phyloP scores from a whole-genome alignment of 1,140 invertebrate species.

The fruit fly (Drosophila melanogaster) region Release_6_plus_ISO1_MT NC_004354.4:13273001-13273500 shows the following conservation, averaged over 20 bases:
- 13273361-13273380: conserved; percentile 28
- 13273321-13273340: neutral
- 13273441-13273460: neutral
- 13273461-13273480: conserved; percentile 21
- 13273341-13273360: neutral
- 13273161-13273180: too few species aligned
- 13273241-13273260: too few species aligned
- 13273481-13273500: conserved; percentile 51
- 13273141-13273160: too few species aligned
- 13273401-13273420: neutral
- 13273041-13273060: neutral
- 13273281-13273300: neutral
- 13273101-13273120: too few species aligned
- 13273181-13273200: too few species aligned
- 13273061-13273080: neutral
- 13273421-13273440: too few species aligned
- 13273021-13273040: neutral
- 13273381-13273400: conserved; percentile 45
- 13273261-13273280: neutral
- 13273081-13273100: too few species aligned
- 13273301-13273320: neutral
- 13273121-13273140: too few species aligned
- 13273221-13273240: too few species aligned
- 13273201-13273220: too few species aligned
- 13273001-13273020: conserved; percentile 7